Base-by-base conservation (phyloP, 2,888 invertebrate genomes). In the Choristoneura rosaceana region DNA sequence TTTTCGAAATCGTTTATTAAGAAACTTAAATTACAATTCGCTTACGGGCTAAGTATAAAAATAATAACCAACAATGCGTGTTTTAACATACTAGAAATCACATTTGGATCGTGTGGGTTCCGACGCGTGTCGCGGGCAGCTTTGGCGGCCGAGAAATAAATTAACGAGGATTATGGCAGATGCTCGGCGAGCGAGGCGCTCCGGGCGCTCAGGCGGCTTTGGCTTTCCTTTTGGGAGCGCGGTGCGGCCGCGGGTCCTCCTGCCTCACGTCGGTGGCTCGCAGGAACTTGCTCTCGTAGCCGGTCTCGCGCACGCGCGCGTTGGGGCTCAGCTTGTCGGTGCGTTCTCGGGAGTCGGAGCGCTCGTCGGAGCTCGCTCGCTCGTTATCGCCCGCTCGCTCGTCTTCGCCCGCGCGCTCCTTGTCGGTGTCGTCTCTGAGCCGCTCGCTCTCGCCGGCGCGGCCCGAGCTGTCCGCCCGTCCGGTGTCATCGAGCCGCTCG, bases 1-100 rank as follows among this genome's bases (percentile, higher is more conserved):
- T 91, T 92, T 89, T 89, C 87, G 90, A 92, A 91, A 93, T 82
- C 76, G 78, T 93, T 93, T 93, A 93, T 93, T 93, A 88, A 83
- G 93, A 92, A 93, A 93, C 90, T 88, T 89, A 90, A 83, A 84
- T 80, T 83, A 82, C 86, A 80, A 79, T 83, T 84, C 76, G 78
- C 86, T 86, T 87, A 87, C 74, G 33, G 78, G 77, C 88, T 91
- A 90, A 86, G 86, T 93, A 92, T 87, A 93, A 93, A 93, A 92
- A 87, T 89, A 90, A 84, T 84, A 89, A 89, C 82, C 80, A 68
- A 73, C 66, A 74, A 70, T 74, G 76, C 75, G 78, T 75, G 78
- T 77, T 76, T 77, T 80, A 81, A 86, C 78, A 63, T 85, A 86
- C 86, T 89, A 90, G 79, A 83, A 83, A 71, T 71, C 71, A 71